Percentiles rank a stretch among this genome's conserved stretches.
phyloP scores from a whole-genome alignment of 2,113 vertebrate species.

The Haemorhous mexicanus region DNA sequence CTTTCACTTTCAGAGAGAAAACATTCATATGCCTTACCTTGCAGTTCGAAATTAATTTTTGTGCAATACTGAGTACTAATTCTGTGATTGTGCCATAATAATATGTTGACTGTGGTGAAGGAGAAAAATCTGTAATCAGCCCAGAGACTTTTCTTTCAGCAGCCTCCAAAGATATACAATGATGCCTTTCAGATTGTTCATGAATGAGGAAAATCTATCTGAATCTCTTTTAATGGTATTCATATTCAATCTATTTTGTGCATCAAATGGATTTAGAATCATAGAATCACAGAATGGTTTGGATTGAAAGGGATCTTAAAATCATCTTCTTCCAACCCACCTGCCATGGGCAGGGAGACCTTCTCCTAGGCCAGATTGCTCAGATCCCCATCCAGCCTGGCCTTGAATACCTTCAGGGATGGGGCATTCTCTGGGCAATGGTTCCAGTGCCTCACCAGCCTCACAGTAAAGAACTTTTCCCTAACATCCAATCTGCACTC shows the following conservation, averaged over 20 bases:
- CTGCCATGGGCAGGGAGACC: background rate
- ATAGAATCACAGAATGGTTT: background rate
- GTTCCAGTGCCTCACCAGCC: background rate
- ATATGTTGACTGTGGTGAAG: background rate
- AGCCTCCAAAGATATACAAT: background rate
- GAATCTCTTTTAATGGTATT: background rate
- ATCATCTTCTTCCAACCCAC: background rate
- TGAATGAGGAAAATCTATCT: background rate
- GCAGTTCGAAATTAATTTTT: background rate
- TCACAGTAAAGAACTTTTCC: background rate
- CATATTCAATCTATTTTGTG: background rate
- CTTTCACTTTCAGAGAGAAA: background rate
- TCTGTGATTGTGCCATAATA: background rate
- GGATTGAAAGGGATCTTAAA: background rate
- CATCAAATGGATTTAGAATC: background rate
- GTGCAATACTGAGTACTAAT: background rate
- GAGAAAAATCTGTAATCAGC: background rate
- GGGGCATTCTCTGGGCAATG: background rate
- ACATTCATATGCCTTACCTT: background rate
- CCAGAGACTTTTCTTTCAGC: background rate
- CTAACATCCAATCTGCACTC: background rate
- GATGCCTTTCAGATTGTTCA: background rate
- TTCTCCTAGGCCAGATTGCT: background rate
- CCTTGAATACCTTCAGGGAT: background rate
- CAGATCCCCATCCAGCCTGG: background rate